Base-by-base conservation (phyloP, 2,888 invertebrate genomes). In the Sesia apiformis region DNA sequence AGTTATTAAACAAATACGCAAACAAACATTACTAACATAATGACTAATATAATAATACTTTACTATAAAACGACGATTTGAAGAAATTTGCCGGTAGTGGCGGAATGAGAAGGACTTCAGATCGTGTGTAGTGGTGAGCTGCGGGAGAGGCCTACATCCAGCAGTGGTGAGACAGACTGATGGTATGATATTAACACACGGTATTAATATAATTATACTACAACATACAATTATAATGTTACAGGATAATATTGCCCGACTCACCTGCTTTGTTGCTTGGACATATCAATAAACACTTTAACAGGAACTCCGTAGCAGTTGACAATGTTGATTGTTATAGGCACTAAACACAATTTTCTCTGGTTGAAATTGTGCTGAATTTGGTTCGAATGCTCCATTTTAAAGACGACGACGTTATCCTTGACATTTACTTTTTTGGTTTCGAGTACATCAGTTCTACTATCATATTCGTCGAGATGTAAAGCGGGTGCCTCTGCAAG, bases 271-370 rank as follows among this genome's bases (percentile, higher is more conserved):
- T 80, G 91, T 56, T 81, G 82, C 60, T 81, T 92, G 51, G 91
- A 76, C 66, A 93, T 91, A 65, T 92, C 91, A 55, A 94, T 86
- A 69, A 90, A 92, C 39, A 93, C 91, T 58, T 90, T 82, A 23
- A 94, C 84, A 6, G 85, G 78, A 53, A 90, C 82, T 55, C 90
- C 89, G 55, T 92, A 91, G 74, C 93, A 92, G 74, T 94, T 94
- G 57, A 94, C 93, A 61, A 94, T 76, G 58, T 92, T 89, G 61
- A 95, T 81, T 56, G 90, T 91, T 3, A 95, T 92, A 38, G 94
- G 94, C 60, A 95, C 90, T 60, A 93, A 77, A 69, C 95, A 95
- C 57, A 94, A 70, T 65, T 90, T 91, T 56, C 78, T 89, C 57
- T 76, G 76, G 43, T 81, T 75, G 69, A 95, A 95, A 72, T 93